Evolutionary conservation across 2,113 vertebrate species (phyloP).

Genomic region (Rhinopomastus cyanomelas): DNA sequence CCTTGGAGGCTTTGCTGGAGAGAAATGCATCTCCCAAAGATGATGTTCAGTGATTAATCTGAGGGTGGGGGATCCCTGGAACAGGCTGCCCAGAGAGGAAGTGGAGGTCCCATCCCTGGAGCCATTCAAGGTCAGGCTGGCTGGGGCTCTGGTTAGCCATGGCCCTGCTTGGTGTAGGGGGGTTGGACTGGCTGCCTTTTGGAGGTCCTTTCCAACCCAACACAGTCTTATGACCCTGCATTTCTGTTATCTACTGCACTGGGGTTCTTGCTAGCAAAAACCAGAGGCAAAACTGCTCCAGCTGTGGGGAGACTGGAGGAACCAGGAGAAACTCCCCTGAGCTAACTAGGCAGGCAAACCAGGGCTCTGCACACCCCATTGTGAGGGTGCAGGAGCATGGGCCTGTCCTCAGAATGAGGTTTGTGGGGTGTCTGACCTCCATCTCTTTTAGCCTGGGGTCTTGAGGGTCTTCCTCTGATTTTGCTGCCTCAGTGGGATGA

Average conservation of each 20-base stretch:
- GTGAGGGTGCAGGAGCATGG: not conserved
- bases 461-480: not conserved
- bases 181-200: too few relatives aligned
- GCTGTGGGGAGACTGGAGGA: not conserved
- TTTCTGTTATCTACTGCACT: fast-evolving
- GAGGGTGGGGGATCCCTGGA: too few relatives aligned
- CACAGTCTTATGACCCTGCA: too few relatives aligned
- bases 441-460: not conserved
- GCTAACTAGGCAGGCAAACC: not conserved
- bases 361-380: not conserved
- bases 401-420: not conserved
- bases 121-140: too few relatives aligned
- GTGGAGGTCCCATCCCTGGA: too few relatives aligned
- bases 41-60: too few relatives aligned
- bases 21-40: not conserved
- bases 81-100: too few relatives aligned
- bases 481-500: not conserved
- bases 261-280: not conserved
- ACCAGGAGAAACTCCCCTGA: not conserved
- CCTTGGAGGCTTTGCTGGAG: not conserved
- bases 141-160: too few relatives aligned
- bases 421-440: too few relatives aligned
- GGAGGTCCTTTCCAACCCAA: too few relatives aligned
- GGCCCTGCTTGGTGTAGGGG: too few relatives aligned
- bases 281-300: not conserved